Percentiles rank a stretch among this genome's conserved stretches.
phyloP scores from a whole-genome alignment of 2,113 vertebrate species.

The Cynocephalus volans region DNA sequence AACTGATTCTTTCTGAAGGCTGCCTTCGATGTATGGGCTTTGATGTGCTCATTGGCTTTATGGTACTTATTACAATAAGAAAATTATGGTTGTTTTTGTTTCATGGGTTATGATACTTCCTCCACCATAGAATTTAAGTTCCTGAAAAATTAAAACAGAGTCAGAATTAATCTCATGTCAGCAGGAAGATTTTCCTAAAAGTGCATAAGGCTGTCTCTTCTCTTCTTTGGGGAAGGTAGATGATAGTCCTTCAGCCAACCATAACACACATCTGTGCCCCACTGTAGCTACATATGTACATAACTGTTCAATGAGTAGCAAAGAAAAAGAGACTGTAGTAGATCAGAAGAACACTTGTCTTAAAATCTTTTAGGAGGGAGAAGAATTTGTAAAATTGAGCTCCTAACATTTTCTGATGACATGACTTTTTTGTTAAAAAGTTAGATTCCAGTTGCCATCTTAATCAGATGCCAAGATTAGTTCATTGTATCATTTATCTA shows the following conservation, averaged over 20 bases:
- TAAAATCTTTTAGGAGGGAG: background rate
- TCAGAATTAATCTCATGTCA: constrained; percentile 50
- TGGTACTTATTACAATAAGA: background rate
- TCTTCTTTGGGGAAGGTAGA: background rate
- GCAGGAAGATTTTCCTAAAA: background rate
- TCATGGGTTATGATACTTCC: background rate
- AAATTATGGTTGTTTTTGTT: constrained; percentile 24
- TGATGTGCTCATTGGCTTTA: background rate
- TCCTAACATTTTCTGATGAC: constrained; percentile 30
- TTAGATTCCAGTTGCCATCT: constrained; percentile 31
- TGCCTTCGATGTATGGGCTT: background rate
- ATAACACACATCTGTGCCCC: background rate
- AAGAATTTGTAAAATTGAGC: constrained; percentile 11
- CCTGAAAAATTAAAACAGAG: constrained; percentile 7
- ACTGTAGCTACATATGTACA: background rate
- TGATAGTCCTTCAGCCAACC: background rate
- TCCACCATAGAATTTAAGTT: background rate
- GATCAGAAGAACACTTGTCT: background rate
- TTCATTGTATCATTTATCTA: background rate
- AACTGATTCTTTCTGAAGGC: background rate
- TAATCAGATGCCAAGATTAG: constrained; percentile 46
- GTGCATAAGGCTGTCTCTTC: background rate
- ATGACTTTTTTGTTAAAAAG: constrained; percentile 44
- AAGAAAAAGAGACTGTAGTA: background rate
- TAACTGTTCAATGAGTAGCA: background rate